These are phyloP conservation scores for Sitodiplosis mosellana DNA, from an alignment of 1,140 invertebrate genomes.

Conservation along the genomic window DNA sequence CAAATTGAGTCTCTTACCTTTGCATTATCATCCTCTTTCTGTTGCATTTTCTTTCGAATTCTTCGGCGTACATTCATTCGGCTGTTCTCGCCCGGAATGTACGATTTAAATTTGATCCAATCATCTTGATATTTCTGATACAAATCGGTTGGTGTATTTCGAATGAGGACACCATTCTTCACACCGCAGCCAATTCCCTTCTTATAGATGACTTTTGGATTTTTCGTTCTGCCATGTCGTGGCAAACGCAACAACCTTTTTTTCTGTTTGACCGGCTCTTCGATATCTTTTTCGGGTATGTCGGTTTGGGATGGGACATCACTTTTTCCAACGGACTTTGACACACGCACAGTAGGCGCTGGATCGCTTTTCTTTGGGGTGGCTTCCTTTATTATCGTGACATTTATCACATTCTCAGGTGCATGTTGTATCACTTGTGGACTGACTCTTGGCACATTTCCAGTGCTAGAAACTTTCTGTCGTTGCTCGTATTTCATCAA, in stretches of 20 bases:
- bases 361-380: background rate
- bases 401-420: background rate
- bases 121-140: conserved; percentile 54
- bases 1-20: conserved; percentile 10
- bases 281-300: background rate
- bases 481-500: background rate
- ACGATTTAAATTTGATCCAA: conserved; percentile 47
- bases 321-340: background rate
- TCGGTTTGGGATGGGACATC: too few species aligned
- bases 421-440: background rate
- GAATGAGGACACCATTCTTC: background rate
- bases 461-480: too few species aligned
- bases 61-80: conserved; percentile 40
- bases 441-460: background rate
- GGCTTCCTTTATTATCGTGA: background rate
- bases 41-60: conserved; percentile 31
- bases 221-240: background rate
- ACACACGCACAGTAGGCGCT: background rate
- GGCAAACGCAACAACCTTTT: background rate
- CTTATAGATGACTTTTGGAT: background rate
- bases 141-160: conserved; percentile 14
- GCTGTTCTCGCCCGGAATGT: conserved; percentile 44
- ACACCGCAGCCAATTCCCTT: background rate
- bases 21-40: background rate
- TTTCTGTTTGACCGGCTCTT: background rate